These are phyloP conservation scores for Salpingus planirostris DNA, from an alignment of 2,888 invertebrate species.

Conservation along the genomic window DNA sequence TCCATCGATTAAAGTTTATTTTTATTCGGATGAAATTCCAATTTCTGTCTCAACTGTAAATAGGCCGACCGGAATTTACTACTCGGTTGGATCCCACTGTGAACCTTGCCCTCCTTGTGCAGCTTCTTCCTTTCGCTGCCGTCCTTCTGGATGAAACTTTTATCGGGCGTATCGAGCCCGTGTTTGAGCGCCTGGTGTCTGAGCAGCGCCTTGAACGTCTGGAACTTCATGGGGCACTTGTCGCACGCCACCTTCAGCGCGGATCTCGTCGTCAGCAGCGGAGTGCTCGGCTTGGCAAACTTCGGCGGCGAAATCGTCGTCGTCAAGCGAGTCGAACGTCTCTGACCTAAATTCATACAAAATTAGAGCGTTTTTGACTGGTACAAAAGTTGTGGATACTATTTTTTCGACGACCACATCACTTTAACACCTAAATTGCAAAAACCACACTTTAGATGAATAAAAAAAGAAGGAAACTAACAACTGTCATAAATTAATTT, in stretches of 20 bases:
- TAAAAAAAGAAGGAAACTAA: no score
- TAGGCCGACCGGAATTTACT: background rate
- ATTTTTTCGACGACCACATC: no score
- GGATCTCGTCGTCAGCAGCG: slow-evolving; percentile 13
- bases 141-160: slow-evolving; percentile 18
- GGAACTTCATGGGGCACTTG: slow-evolving; percentile 26
- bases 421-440: no score
- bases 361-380: background rate
- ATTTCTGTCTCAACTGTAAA: background rate
- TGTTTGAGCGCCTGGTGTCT: slow-evolving; percentile 28
- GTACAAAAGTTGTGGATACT: no score
- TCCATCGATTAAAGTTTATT: no score
- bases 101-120: slow-evolving; percentile 18
- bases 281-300: background rate
- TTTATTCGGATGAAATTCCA: no score
- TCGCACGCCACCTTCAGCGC: slow-evolving; percentile 21
- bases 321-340: background rate
- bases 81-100: slow-evolving; percentile 25
- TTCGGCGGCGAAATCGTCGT: background rate
- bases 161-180: slow-evolving; percentile 30
- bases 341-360: no score
- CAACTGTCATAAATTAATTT: no score
- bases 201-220: slow-evolving; percentile 23
- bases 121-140: slow-evolving; percentile 15
- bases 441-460: no score